These are phyloP conservation scores for Hipposideros armiger DNA, from an alignment of 2,113 vertebrate species.

Conservation along the genomic window DNA sequence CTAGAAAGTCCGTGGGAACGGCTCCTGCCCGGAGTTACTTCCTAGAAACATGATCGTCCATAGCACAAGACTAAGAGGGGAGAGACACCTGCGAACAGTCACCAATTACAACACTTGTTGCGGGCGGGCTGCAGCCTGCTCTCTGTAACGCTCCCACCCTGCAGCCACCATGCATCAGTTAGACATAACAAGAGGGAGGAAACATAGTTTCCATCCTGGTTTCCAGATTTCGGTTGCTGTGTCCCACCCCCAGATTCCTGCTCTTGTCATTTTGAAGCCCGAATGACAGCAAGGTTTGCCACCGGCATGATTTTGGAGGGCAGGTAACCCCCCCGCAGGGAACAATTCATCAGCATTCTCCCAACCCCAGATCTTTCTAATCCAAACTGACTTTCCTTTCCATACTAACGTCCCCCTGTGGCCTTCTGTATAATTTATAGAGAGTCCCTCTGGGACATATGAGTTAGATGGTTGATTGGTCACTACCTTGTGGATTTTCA, in stretches of 20 bases:
- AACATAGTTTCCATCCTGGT: not conserved
- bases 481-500: not conserved
- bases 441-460: not conserved
- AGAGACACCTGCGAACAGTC: rapidly evolving
- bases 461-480: not conserved
- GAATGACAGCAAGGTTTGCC: not conserved
- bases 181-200: not conserved
- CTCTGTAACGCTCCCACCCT: too few species aligned
- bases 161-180: not conserved
- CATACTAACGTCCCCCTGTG: not conserved
- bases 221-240: not conserved
- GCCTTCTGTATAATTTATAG: not conserved
- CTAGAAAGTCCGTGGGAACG: not conserved
- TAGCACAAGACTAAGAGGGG: not conserved
- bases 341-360: not conserved
- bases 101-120: not conserved
- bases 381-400: not conserved
- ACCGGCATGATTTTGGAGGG: not conserved
- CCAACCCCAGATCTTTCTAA: not conserved
- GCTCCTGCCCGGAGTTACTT: not conserved
- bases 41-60: not conserved
- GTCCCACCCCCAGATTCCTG: not conserved
- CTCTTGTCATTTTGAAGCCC: not conserved
- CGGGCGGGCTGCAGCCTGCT: too few species aligned
- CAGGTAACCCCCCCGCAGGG: not conserved